A percentile compares a stretch with the other conserved stretches of the same genome.
phyloP scores from a whole-genome alignment of 2,113 vertebrate species.

The Leptocoma aspasia region DNA sequence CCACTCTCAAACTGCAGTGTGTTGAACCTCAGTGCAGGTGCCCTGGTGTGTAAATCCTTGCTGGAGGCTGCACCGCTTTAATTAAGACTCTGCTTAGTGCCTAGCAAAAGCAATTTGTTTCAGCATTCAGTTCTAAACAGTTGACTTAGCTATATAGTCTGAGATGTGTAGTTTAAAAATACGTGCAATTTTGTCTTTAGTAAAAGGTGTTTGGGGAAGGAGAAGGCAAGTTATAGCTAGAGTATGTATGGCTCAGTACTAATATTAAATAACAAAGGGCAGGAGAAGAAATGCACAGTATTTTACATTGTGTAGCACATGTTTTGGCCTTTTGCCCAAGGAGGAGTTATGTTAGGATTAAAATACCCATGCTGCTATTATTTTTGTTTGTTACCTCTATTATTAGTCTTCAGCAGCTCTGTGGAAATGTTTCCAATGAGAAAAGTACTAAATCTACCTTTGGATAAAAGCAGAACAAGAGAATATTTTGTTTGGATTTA shows the following conservation, averaged over 20 bases:
- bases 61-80: neutral
- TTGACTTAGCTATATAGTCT: neutral
- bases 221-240: neutral
- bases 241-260: neutral
- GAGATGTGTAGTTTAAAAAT: neutral
- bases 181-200: neutral
- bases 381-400: neutral
- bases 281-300: neutral
- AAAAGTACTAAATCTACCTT: neutral
- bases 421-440: neutral
- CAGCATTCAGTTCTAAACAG: neutral
- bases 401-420: neutral
- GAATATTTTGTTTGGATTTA: neutral
- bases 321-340: neutral
- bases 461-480: neutral
- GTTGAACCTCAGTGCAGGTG: fast-evolving
- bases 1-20: no score
- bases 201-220: neutral
- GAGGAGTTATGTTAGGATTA: neutral
- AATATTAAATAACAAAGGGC: neutral
- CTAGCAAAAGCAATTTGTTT: neutral
- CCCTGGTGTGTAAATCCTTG: neutral
- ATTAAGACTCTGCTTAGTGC: neutral
- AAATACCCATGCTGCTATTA: neutral
- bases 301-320: neutral